Evolutionary conservation across 2,113 vertebrate species (phyloP).

Genomic region (Pristiophorus japonicus): DNA sequence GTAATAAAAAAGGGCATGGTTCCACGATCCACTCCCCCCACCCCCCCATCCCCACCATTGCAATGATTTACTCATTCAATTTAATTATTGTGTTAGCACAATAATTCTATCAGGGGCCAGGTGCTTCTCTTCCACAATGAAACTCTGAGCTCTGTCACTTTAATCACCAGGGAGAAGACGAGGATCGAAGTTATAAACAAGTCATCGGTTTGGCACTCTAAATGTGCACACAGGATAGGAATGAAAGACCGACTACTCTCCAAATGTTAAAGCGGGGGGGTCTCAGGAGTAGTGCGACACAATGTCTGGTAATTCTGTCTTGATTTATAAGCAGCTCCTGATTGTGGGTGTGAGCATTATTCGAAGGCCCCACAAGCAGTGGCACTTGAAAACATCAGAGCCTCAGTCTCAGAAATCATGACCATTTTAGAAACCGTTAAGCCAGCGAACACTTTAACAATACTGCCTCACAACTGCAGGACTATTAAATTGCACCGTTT

Average conservation of each 20-base stretch:
- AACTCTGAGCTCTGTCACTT: background rate
- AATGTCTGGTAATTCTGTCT: background rate
- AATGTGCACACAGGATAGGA: background rate
- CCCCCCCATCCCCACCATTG: background rate
- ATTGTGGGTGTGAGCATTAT: background rate
- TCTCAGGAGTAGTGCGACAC: background rate
- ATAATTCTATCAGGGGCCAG: background rate
- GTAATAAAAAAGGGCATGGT: background rate
- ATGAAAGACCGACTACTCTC: constrained; percentile 9
- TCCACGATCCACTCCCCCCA: background rate
- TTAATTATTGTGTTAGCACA: background rate
- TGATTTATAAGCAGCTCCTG: constrained; percentile 32
- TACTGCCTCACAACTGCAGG: background rate
- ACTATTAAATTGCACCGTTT: constrained; percentile 10
- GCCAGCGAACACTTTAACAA: background rate
- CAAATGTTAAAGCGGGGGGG: background rate
- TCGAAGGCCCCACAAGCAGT: background rate
- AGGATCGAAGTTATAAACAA: background rate
- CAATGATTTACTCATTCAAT: background rate
- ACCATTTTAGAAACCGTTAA: background rate
- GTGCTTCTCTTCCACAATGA: background rate
- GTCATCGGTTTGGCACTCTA: background rate
- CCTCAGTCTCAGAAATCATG: background rate
- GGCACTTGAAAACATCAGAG: constrained; percentile 6
- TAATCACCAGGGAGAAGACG: background rate